Evolutionary conservation across 1,140 invertebrate genomes (phyloP).

Genomic region (Amyelois transitella): DNA sequence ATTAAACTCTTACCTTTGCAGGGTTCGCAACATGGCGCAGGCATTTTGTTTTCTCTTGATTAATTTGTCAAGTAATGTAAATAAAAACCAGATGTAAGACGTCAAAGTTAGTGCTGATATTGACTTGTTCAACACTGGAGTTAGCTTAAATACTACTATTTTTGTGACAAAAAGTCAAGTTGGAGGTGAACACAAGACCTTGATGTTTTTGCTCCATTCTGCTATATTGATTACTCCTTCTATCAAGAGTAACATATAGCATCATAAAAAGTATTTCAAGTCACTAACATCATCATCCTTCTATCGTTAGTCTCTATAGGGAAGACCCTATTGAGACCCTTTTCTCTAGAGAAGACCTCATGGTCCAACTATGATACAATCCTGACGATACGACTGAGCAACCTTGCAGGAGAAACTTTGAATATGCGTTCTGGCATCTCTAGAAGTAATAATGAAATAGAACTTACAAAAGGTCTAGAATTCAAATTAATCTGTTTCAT

Average conservation of each 20-base stretch:
- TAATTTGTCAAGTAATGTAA: constrained; percentile 4
- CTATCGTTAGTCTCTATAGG: not conserved
- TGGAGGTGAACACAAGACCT: constrained; percentile 7
- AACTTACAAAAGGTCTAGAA: no score
- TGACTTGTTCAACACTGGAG: constrained; percentile 1
- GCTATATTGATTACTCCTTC: no score
- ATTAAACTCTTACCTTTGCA: constrained; percentile 47
- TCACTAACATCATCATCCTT: not conserved
- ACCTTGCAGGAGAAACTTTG: no score
- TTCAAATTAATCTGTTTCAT: no score
- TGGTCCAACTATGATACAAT: no score
- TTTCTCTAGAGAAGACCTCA: no score
- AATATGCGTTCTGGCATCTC: no score
- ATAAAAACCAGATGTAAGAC: not conserved
- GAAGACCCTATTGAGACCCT: no score
- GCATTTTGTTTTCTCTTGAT: constrained; percentile 45
- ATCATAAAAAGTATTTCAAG: not conserved
- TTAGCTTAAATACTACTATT: constrained; percentile 15
- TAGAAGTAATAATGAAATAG: no score
- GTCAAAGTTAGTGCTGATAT: not conserved
- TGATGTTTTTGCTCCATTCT: constrained; percentile 1
- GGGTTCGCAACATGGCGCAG: constrained; percentile 49
- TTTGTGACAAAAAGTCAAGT: constrained; percentile 12
- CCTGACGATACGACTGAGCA: no score
- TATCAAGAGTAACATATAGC: not conserved